Base-by-base conservation (phyloP, 2,797 vertebrate species). In the Lindbergichthys nudifrons region DNA sequence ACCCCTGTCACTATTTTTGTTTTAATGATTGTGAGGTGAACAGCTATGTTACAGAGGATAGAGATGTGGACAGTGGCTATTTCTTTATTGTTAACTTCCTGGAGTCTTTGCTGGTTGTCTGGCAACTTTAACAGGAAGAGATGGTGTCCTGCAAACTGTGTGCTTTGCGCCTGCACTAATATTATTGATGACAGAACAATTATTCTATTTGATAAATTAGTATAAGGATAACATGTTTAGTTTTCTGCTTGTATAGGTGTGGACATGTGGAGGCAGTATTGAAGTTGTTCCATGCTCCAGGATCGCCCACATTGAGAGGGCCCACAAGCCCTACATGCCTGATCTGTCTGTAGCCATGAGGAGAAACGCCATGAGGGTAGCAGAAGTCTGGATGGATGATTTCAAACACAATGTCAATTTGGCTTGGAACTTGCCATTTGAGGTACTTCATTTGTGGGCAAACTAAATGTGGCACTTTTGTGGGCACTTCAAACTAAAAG, bases 311-410 rank as follows among this genome's bases (percentile, higher is more conserved):
- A 96, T 98, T 0, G 97, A 98, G 78, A 96, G 97, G 78, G 82
- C 79, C n/a, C 96, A 95, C 90, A 99, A 99, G 58, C 97, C 97
- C 18, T 99, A 98, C 91, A 84, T 96, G 88, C 96, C 81, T 0
- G 97, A 98, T 83, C 95, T 98, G 0, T 88, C 89, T 26, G 85
- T 83, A 45, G 93, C 94, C 4, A 96, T 97, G 84, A 96, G 94
- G 87, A 96, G 97, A 75, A 98, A 99, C 0, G 96, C 97, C 0
- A 90, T 98, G 83, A 94, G 97, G 10, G 96, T 96, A 0, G 97
- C 97, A 0, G 97, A 97, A 83, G 92, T 98, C 64, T 97, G 97
- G 97, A 96, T 99, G 97, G 97, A 98, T 1, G 94, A 97, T 69
- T 99, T 97, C 90, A 98, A 98, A 83, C 95, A 95, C 0, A 96